Evolutionary conservation across 2,113 vertebrate genomes (phyloP), one percentile per base, ranked within the genome.

Genomic region (Corydoras sp.): DNA sequence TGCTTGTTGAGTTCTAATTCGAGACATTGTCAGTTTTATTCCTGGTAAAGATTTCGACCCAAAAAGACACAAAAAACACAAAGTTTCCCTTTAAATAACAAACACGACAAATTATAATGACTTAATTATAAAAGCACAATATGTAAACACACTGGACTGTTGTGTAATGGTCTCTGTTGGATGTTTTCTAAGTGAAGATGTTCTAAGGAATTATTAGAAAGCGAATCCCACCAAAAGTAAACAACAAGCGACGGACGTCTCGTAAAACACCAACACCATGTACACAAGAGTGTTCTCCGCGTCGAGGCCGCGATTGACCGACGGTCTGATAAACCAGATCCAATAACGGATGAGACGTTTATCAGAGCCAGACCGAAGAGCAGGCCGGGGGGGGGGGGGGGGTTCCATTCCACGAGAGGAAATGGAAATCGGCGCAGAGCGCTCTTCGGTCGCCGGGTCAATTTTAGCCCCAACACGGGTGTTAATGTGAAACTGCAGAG

Each of bases 321-420:
- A 83, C 78, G 67, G 77, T 78, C 83, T 85, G 86, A 89, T 89
- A 88, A 90, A 87, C 85, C 74, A 75, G 83, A 86, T 79, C 81
- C 72, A 82, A 85, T 87, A 58, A 54, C 76, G 63, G 51, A 74
- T 73, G 81, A 13, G 83, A 73, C 80, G 87, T 88, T 90, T 89
- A 90, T 89, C 87, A 82, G 75, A 81, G 79, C 72, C 8, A 53
- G 63, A 58, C 74, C 75, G 75, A 79, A 77, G 70, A 74, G 69
- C 55, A 76, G 35, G 48, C 61, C 54, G 35, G 78, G 77, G 62
- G 30, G 18, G 35, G 78, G 77, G 62, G 30, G 18, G 18, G 18
- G 1, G 18, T 78, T 84, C 14, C 80, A 62, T 77, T 75, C 84
- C 84, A 76, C 80, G 84, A 80, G 79, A 84, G 79, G 84, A 89